phyloP scores from a whole-genome alignment of 1,140 invertebrate genomes.

The Drosophila teissieri region DNA sequence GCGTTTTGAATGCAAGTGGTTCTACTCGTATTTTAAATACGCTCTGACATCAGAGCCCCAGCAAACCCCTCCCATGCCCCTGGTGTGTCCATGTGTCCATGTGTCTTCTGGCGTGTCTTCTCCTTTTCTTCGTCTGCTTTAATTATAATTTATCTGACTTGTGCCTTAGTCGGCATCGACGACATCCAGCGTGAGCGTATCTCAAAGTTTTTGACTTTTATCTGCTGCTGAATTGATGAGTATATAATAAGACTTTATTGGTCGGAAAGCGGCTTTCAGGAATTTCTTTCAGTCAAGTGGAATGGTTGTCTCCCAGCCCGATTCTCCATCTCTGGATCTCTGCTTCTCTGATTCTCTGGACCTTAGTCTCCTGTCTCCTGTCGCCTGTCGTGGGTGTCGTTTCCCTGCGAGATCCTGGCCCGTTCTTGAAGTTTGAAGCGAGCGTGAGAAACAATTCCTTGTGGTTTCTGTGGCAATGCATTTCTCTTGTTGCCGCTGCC shows the following conservation, averaged over 20 bases:
- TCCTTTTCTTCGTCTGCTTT: constrained; percentile 73
- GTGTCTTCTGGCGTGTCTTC: constrained; percentile 17
- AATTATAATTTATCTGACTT: constrained; percentile 83
- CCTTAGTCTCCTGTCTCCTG: constrained; percentile 7
- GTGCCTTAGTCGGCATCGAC: constrained; percentile 62
- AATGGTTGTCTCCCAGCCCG: constrained; percentile 3
- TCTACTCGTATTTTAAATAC: constrained; percentile 83
- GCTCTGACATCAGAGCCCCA: constrained; percentile 75
- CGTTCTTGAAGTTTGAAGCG: constrained; percentile 25
- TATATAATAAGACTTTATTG: constrained; percentile 84
- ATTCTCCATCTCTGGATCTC: background rate
- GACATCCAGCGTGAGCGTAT: constrained; percentile 66
- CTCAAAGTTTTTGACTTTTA: constrained; percentile 83
- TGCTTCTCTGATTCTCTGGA: background rate
- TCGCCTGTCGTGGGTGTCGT: constrained; percentile 47
- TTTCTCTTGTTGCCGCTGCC: constrained; percentile 72
- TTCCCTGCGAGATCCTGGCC: background rate
- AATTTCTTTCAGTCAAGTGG: constrained; percentile 56
- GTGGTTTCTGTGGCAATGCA: constrained; percentile 61
- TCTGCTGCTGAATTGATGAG: constrained; percentile 83
- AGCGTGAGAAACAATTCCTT: constrained; percentile 50
- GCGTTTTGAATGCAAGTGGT: constrained; percentile 75
- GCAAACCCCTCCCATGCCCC: background rate
- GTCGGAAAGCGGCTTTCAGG: constrained; percentile 72
- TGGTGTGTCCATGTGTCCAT: background rate